Conservation (phyloP, 1,140 invertebrate species). For the Pseudobourletiella spinata region DNA sequence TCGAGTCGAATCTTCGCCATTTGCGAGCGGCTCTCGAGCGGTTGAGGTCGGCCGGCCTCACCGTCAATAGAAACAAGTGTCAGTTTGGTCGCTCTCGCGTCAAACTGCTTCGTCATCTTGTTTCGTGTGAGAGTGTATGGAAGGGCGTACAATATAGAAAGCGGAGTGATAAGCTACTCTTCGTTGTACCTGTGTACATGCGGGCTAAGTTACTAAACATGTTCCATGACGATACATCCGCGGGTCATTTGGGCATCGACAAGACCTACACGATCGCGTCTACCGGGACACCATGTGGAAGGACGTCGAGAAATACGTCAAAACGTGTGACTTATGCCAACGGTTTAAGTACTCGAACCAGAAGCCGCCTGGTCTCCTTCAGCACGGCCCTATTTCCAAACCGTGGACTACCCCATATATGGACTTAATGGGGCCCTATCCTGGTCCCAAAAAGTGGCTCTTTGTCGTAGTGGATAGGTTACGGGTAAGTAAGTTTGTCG, state of each 20-base stretch:
- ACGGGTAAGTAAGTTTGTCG: constrained; percentile 44
- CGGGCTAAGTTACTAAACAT: not conserved
- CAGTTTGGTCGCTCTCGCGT: constrained; percentile 23
- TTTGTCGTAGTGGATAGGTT: constrained; percentile 44
- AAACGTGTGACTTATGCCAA: constrained; percentile 25
- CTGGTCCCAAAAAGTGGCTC: constrained; percentile 37
- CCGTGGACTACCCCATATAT: too few species aligned
- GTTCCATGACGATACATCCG: not conserved
- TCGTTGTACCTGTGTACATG: constrained; percentile 1
- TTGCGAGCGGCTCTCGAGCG: constrained; percentile 13
- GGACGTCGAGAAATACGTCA: constrained; percentile 19
- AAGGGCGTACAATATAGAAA: constrained; percentile 8
- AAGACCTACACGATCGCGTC: constrained; percentile 10
- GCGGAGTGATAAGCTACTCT: not conserved
- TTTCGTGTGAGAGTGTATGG: constrained; percentile 33
- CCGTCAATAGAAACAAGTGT: constrained; percentile 32
- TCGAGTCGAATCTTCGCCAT: constrained; percentile 37
- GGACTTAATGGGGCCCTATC: constrained; percentile 15
- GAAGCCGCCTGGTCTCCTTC: constrained; percentile 5
- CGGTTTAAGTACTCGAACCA: constrained; percentile 1
- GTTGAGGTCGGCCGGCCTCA: constrained; percentile 33
- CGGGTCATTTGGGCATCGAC: constrained; percentile 13
- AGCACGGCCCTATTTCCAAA: too few species aligned
- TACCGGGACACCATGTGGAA: constrained; percentile 26
- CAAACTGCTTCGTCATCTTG: constrained; percentile 35